Percentiles rank a stretch among this genome's conserved stretches.
Evolutionary conservation across 2,888 invertebrate genomes (phyloP).

Genomic region (Mamestra brassicae): DNA sequence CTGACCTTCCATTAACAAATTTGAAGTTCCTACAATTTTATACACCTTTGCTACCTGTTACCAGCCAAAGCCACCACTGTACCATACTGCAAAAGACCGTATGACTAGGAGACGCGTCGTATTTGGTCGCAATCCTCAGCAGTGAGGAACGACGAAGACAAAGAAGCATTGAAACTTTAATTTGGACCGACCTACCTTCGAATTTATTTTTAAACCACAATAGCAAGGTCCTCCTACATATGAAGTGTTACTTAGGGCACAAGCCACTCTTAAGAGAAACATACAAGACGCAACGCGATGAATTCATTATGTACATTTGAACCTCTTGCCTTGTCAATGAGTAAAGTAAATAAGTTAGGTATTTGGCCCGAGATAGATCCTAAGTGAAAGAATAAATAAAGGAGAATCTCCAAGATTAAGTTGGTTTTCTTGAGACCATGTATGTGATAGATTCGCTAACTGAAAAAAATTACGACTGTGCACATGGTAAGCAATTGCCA

Average conservation of each 20-base stretch:
- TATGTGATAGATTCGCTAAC: not conserved
- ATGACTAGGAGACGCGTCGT: no score
- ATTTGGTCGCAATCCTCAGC: no score
- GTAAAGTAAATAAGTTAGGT: constrained; percentile 17
- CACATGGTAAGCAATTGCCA: no score
- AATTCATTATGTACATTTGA: constrained; percentile 31
- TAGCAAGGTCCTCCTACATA: not conserved
- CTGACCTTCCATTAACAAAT: no score
- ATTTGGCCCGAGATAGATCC: not conserved
- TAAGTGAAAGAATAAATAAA: not conserved
- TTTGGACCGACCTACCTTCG: not conserved
- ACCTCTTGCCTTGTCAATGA: not conserved
- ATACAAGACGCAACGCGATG: not conserved
- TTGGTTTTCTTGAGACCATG: not conserved
- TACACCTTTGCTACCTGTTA: no score
- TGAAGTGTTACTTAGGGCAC: not conserved
- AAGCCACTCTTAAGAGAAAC: not conserved
- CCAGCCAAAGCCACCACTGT: no score
- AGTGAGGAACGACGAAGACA: no score
- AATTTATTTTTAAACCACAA: not conserved
- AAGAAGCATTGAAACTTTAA: no score
- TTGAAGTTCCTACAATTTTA: no score
- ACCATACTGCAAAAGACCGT: no score
- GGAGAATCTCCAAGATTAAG: not conserved
- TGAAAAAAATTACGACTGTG: not conserved